A percentile compares a stretch with the other conserved stretches of the same genome.
phyloP scores from a whole-genome alignment of 2,797 vertebrate genomes.

The Chelon auratus region DNA sequence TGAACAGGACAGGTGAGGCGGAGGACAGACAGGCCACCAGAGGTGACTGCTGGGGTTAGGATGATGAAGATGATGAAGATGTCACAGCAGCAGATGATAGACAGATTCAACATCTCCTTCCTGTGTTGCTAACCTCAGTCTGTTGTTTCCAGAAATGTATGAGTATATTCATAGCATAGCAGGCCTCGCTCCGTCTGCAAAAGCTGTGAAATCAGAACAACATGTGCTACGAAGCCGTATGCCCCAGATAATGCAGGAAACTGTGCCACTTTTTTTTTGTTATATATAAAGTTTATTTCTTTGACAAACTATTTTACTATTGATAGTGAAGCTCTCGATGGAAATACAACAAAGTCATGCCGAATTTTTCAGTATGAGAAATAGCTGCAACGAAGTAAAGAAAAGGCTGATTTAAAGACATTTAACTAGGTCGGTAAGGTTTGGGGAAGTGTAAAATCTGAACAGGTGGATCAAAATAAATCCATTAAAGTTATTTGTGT shows the following conservation, averaged over 20 bases:
- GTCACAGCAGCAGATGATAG: neutral
- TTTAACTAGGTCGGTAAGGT: constrained; percentile 3
- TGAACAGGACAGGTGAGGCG: neutral
- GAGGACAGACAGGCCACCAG: neutral
- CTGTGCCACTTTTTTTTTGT: neutral
- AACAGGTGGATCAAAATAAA: no score
- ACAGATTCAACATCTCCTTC: neutral
- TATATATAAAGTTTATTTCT: neutral
- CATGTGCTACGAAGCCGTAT: neutral
- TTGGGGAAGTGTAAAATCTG: neutral
- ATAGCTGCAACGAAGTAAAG: neutral
- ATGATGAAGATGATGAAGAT: neutral
- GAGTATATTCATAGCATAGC: neutral
- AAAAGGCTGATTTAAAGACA: neutral
- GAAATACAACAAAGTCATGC: neutral
- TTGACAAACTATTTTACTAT: neutral
- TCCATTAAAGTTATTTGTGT: neutral
- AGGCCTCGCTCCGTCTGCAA: neutral
- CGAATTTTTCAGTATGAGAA: constrained; percentile 2
- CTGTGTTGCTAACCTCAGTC: neutral
- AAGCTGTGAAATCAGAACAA: neutral
- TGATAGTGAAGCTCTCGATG: neutral
- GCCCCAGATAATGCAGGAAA: neutral
- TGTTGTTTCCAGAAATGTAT: neutral
- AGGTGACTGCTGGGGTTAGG: neutral